Conservation (phyloP, 2,888 invertebrate genomes). For the Icerya purchasi region DNA sequence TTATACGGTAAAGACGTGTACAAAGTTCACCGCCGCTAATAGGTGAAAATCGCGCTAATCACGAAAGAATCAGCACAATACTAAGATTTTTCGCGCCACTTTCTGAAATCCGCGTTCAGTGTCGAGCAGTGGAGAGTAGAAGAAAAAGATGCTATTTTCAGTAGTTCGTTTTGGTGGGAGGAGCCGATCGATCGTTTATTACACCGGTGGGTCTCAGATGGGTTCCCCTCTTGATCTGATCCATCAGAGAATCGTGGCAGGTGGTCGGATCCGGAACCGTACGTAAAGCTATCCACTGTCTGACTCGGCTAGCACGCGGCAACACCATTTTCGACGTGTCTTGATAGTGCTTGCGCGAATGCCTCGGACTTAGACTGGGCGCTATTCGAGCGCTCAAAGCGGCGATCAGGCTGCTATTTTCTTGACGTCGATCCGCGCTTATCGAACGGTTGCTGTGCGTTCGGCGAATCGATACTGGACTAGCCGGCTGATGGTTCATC, state of each 20-base stretch:
- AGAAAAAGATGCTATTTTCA: no score
- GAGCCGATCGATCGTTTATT: slow-evolving; percentile 70
- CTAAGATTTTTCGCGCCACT: no score
- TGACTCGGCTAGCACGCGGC: slow-evolving; percentile 38
- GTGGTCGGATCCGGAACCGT: slow-evolving; percentile 40
- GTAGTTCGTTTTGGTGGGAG: no score
- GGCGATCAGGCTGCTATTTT: slow-evolving; percentile 44
- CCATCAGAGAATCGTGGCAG: slow-evolving; percentile 77
- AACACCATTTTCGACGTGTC: slow-evolving; percentile 23
- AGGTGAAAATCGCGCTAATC: no score
- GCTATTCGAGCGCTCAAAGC: slow-evolving; percentile 46
- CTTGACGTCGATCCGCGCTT: slow-evolving; percentile 21
- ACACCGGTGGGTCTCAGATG: slow-evolving; percentile 51
- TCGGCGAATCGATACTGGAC: slow-evolving; percentile 32
- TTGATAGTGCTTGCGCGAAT: slow-evolving; percentile 31
- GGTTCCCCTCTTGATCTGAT: slow-evolving; percentile 75
- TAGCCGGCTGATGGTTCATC: slow-evolving; percentile 65
- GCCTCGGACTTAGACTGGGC: slow-evolving; percentile 35
- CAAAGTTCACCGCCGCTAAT: no score
- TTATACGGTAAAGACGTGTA: no score
- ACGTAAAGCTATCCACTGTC: slow-evolving; percentile 37
- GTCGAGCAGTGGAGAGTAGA: no score
- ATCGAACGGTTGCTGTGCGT: slow-evolving; percentile 16
- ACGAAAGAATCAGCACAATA: no score
- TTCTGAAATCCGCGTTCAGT: no score